Evolutionary conservation across 2,797 vertebrate species (phyloP).

Genomic region (Pogoniulus pusillus): DNA sequence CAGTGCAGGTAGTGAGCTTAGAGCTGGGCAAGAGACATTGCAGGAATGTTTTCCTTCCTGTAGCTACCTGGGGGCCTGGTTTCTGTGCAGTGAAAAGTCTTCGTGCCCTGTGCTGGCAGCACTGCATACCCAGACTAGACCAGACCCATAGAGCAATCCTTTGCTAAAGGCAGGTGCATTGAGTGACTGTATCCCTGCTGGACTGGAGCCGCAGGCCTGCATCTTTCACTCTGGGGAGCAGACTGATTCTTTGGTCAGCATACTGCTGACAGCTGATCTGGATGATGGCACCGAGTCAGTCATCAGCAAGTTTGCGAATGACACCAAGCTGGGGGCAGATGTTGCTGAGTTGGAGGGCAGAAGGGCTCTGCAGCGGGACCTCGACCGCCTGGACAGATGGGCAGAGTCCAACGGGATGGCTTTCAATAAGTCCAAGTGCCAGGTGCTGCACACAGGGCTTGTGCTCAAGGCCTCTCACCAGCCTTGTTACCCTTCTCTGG

Average conservation of each 20-base stretch:
- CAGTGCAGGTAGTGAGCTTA: neutral
- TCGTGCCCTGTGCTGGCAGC: neutral
- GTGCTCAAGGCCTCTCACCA: too few relatives aligned
- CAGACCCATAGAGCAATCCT: neutral
- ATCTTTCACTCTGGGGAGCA: neutral
- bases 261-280: neutral
- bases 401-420: too few relatives aligned
- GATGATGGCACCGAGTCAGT: neutral
- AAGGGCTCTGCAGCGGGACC: too few relatives aligned
- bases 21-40: neutral
- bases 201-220: neutral
- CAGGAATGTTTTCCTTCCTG: accelerated
- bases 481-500: too few relatives aligned
- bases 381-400: too few relatives aligned
- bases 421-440: too few relatives aligned
- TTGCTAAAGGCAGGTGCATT: accelerated
- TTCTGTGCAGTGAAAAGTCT: neutral
- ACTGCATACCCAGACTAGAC: neutral
- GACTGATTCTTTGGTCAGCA: neutral
- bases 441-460: too few relatives aligned
- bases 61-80: neutral
- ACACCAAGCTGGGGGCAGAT: too few relatives aligned
- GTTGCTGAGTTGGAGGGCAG: too few relatives aligned
- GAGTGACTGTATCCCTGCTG: neutral
- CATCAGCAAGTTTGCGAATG: too few relatives aligned